Evolutionary conservation across 30 jellyfish, hydroid and myxozoan genomes (phyloP).

Genomic region (Hydractinia symbiolongicarpus): DNA sequence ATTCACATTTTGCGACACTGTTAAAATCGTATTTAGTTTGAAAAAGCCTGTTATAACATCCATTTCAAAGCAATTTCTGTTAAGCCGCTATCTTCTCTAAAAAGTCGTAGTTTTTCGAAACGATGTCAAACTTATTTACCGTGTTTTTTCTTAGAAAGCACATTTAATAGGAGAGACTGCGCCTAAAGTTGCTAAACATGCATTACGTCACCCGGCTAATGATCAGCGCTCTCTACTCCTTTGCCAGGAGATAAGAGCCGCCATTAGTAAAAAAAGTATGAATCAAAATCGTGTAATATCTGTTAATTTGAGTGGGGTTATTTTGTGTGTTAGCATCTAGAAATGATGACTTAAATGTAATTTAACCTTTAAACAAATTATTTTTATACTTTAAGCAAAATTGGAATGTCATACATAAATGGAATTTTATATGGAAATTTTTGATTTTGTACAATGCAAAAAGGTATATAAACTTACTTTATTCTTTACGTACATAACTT

Average conservation of each 20-base stretch:
- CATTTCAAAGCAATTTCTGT: too few species aligned
- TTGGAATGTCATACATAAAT: slow-evolving; percentile 9
- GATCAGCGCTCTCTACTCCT: slow-evolving; percentile 18
- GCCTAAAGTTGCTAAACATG: background rate
- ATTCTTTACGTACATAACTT: too few species aligned
- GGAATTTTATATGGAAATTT: background rate
- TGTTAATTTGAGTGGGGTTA: background rate
- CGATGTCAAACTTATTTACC: too few species aligned
- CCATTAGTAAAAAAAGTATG: slow-evolving; percentile 5
- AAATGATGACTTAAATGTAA: too few species aligned
- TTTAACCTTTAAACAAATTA: background rate
- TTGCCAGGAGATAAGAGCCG: slow-evolving; percentile 21
- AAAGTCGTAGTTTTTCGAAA: too few species aligned
- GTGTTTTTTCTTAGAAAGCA: too few species aligned
- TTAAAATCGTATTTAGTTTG: too few species aligned
- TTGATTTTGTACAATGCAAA: slow-evolving; percentile 9
- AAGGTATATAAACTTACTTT: background rate
- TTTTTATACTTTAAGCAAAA: slow-evolving; percentile 9
- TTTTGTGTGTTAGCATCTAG: too few species aligned
- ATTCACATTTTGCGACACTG: too few species aligned
- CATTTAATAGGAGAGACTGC: background rate
- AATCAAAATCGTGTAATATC: slow-evolving; percentile 14
- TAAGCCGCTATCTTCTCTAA: too few species aligned
- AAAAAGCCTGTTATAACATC: too few species aligned
- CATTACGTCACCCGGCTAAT: slow-evolving; percentile 18